phyloP scores from a whole-genome alignment of 2,888 invertebrate genomes.

The Brachypterus glaber region DNA sequence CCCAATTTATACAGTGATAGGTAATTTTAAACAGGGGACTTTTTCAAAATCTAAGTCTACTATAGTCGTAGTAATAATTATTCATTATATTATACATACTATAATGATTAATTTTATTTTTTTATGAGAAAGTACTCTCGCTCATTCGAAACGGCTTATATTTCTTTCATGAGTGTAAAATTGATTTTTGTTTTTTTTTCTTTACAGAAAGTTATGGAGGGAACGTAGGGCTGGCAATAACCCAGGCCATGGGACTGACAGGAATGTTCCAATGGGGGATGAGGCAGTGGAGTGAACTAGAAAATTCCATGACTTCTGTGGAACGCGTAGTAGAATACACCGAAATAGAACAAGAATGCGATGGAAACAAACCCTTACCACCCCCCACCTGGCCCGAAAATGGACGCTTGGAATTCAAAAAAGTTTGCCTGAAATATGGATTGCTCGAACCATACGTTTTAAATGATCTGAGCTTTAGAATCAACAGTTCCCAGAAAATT shows the following conservation, averaged over 20 bases:
- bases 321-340: slow-evolving; percentile 56
- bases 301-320: slow-evolving; percentile 81
- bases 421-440: slow-evolving; percentile 63
- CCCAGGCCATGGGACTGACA: slow-evolving; percentile 35
- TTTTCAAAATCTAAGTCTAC: too few species aligned
- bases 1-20: too few species aligned
- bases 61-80: too few species aligned
- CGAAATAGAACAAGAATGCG: slow-evolving; percentile 33
- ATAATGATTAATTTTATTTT: too few species aligned
- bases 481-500: slow-evolving; percentile 63
- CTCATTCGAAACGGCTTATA: too few species aligned
- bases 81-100: too few species aligned
- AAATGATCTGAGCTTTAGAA: slow-evolving; percentile 56
- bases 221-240: slow-evolving; percentile 37
- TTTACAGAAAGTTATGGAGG: slow-evolving; percentile 33
- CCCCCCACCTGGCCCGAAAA: slow-evolving; percentile 66
- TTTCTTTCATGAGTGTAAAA: too few species aligned
- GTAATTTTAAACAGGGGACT: too few species aligned
- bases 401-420: slow-evolving; percentile 58
- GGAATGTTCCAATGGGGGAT: slow-evolving; percentile 80
- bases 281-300: slow-evolving; percentile 39
- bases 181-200: slow-evolving; percentile 8
- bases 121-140: too few species aligned
- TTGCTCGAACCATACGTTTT: slow-evolving; percentile 65
- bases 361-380: slow-evolving; percentile 55